These are phyloP conservation scores for Eupeodes luniger DNA, from an alignment of 2,888 invertebrate species.

Conservation along the genomic window DNA sequence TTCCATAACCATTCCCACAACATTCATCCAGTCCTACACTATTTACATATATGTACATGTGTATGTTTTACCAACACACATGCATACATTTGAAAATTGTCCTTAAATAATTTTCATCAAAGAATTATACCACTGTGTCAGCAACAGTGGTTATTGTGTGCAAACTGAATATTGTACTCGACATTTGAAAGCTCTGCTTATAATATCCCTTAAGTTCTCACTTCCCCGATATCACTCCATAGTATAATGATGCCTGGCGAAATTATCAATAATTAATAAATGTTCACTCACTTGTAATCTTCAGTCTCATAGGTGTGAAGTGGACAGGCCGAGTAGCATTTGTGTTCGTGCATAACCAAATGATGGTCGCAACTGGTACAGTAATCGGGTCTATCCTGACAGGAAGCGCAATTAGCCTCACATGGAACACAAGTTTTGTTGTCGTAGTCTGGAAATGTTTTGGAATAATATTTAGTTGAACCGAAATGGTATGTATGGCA, in stretches of 20 bases:
- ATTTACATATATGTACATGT: not conserved
- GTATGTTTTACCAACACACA: not conserved
- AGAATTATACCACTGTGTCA: conserved; percentile 48
- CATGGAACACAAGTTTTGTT: conserved; percentile 93
- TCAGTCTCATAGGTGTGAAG: conserved; percentile 92
- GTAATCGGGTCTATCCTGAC: conserved; percentile 91
- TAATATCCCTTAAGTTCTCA: not conserved
- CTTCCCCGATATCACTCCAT: not conserved
- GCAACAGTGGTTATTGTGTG: conserved; percentile 31
- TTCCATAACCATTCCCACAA: conserved; percentile 43
- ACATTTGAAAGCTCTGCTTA: conserved; percentile 43
- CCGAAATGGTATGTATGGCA: not conserved
- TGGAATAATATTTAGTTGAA: not conserved
- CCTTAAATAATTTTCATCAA: conserved; percentile 53
- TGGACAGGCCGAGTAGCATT: conserved; percentile 94
- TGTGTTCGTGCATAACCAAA: conserved; percentile 91
- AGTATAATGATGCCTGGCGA: not conserved
- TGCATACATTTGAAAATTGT: not conserved
- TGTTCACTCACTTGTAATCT: conserved; percentile 88
- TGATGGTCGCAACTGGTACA: conserved; percentile 96
- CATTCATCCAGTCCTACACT: not conserved
- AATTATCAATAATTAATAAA: conserved; percentile 66
- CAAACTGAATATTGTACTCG: conserved; percentile 13
- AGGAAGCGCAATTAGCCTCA: conserved; percentile 93
- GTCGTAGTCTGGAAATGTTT: conserved; percentile 86